These are phyloP conservation scores for Ceratina japonica DNA, from an alignment of 1,140 invertebrate species.

Conservation along the genomic window DNA sequence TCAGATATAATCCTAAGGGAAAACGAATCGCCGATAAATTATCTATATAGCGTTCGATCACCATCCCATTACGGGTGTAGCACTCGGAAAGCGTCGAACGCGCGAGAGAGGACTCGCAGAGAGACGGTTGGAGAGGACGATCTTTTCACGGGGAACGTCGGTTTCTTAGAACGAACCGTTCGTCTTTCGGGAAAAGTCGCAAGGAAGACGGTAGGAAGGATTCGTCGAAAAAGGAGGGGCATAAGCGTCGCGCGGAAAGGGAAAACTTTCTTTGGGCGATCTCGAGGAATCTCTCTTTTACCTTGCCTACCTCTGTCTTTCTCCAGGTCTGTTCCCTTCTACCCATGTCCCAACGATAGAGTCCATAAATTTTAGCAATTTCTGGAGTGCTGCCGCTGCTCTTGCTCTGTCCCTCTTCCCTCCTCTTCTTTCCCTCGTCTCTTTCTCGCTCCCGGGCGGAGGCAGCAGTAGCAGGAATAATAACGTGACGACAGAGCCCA, in stretches of 20 bases:
- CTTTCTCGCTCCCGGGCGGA: not conserved
- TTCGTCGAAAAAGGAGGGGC: conserved; percentile 48
- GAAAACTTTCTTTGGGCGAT: conserved; percentile 59
- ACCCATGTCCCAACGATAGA: conserved; percentile 31
- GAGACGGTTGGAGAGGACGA: conserved; percentile 7
- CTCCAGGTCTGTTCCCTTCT: conserved; percentile 4
- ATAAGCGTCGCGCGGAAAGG: conserved; percentile 53
- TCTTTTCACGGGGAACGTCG: conserved; percentile 43
- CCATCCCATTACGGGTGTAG: conserved; percentile 28
- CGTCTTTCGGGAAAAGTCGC: conserved; percentile 45
- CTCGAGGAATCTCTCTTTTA: conserved; percentile 42
- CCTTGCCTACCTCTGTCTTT: conserved; percentile 2
- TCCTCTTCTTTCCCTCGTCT: not conserved
- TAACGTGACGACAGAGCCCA: conserved; percentile 67
- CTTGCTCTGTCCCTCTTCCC: not conserved
- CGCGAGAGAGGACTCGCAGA: not conserved
- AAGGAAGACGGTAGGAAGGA: conserved; percentile 20
- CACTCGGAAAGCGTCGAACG: not conserved
- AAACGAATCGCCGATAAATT: conserved; percentile 28
- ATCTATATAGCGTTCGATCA: conserved; percentile 30
- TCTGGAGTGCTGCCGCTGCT: conserved; percentile 55
- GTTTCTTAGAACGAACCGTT: conserved; percentile 43
- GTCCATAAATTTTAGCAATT: conserved; percentile 68
- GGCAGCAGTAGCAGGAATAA: conserved; percentile 61
- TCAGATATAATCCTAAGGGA: not conserved